These are phyloP conservation scores for Orthonevra nobilis DNA, from an alignment of 2,888 invertebrate genomes.

Conservation along the genomic window DNA sequence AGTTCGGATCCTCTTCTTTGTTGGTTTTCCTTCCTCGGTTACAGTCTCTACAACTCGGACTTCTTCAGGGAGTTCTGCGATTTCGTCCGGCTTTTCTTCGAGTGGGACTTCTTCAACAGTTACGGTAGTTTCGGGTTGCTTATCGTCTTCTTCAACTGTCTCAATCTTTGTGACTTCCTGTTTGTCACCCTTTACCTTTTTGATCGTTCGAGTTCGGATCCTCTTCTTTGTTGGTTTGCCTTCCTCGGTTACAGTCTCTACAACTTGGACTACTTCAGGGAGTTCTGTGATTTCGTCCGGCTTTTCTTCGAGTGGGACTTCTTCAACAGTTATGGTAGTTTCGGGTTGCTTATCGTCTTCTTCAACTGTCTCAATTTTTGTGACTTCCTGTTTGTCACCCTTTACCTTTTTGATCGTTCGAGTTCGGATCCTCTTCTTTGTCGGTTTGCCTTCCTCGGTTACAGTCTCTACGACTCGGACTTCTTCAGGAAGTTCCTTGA, in stretches of 20 bases:
- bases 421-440: constrained; percentile 76
- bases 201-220: constrained; percentile 73
- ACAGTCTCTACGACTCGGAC: constrained; percentile 74
- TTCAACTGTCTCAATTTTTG: constrained; percentile 77
- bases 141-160: constrained; percentile 77
- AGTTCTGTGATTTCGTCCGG: constrained; percentile 72
- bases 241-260: constrained; percentile 74
- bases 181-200: constrained; percentile 67
- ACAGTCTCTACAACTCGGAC: constrained; percentile 70
- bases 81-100: constrained; percentile 62
- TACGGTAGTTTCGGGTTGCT: constrained; percentile 72
- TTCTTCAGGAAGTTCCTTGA: constrained; percentile 61
- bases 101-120: constrained; percentile 55
- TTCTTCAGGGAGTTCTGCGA: constrained; percentile 63
- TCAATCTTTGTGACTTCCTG: constrained; percentile 78
- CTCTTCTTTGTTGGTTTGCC: constrained; percentile 70
- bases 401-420: constrained; percentile 75
- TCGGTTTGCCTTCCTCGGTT: constrained; percentile 69
- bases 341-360: constrained; percentile 77
- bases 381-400: constrained; percentile 74
- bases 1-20: constrained; percentile 76
- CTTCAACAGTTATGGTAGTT: constrained; percentile 74
- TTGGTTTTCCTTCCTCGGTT: constrained; percentile 71
- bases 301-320: constrained; percentile 71
- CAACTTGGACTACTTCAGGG: constrained; percentile 76